These are phyloP conservation scores for Drymodes brunneopygia DNA, from an alignment of 2,113 vertebrate genomes.

Conservation along the genomic window DNA sequence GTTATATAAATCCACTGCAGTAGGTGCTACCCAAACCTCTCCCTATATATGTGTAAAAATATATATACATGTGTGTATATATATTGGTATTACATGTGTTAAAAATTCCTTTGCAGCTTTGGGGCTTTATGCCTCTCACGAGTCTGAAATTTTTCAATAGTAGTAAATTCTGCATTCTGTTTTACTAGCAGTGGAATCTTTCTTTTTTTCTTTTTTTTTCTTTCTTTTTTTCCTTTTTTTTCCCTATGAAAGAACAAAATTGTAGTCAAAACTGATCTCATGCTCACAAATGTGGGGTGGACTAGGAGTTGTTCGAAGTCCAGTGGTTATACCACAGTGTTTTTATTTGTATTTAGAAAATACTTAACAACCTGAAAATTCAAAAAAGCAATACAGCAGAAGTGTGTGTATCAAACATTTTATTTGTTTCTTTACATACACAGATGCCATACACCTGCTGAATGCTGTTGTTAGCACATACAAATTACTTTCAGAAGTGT, in stretches of 20 bases:
- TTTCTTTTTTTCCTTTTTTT: neutral
- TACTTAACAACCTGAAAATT: neutral
- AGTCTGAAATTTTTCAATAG: neutral
- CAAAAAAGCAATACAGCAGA: neutral
- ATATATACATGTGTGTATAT: neutral
- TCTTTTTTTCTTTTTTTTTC: neutral
- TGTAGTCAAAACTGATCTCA: neutral
- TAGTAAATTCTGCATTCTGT: neutral
- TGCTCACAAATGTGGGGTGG: neutral
- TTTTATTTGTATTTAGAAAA: neutral
- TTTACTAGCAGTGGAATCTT: neutral
- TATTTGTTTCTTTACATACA: neutral
- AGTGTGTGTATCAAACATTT: neutral
- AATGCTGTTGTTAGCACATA: neutral
- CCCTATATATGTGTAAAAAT: neutral
- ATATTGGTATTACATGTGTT: neutral
- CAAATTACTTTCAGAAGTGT: neutral
- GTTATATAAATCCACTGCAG: neutral
- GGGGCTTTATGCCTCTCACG: neutral
- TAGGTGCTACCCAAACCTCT: neutral
- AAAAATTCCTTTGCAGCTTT: neutral
- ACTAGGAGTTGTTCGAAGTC: neutral
- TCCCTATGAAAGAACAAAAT: neutral
- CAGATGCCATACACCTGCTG: neutral
- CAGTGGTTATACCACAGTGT: neutral